Evolutionary conservation across 2,888 invertebrate species (phyloP), one percentile per base, ranked within the genome.

Genomic region (Linnaemya tessellans): DNA sequence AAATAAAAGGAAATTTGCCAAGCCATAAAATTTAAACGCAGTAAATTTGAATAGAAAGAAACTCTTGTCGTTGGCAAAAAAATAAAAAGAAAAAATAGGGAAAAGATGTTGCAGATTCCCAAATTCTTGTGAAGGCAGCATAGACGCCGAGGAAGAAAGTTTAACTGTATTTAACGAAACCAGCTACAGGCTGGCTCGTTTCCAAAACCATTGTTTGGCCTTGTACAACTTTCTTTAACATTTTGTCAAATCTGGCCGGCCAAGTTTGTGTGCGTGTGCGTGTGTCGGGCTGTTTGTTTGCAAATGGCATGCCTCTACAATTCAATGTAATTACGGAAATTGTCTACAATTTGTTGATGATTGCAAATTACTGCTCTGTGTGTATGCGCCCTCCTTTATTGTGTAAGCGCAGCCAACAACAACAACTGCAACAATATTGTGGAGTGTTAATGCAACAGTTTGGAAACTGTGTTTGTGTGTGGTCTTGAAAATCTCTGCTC

Each of bases 311-410:
- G 58, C 18, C 18, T 18, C 25, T 46, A 41, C 74, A 67, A 73
- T 83, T 77, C 80, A 80, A 67, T 77, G 77, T 80, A 80, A 80
- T 80, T 80, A 70, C 70, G 83, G 80, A 84, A 87, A 83, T 87
- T 83, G 84, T 80, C 70, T 83, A 84, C 83, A 80, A 87, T 83
- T 84, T 84, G 84, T 78, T 84, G 86, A 84, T 86, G 84, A 84
- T 87, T 84, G 82, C 84, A 86, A 86, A 84, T 84, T 84, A 86
- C 82, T 80, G 77, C 5, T 51, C 8, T 54, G 54, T 65, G 20
- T 54, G 54, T 65, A n/a, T 54, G 68, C 41, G 30, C 30, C 30
- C 73, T 49, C 51, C 49, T 74, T 64, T 51, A 51, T 51, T n/a
- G 70, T 75, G 54, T 38, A 62, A 79, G 54, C 22, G 43, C 64